These are phyloP conservation scores for Hesperophylax magnus DNA, from an alignment of 1,140 invertebrate species.

Conservation along the genomic window DNA sequence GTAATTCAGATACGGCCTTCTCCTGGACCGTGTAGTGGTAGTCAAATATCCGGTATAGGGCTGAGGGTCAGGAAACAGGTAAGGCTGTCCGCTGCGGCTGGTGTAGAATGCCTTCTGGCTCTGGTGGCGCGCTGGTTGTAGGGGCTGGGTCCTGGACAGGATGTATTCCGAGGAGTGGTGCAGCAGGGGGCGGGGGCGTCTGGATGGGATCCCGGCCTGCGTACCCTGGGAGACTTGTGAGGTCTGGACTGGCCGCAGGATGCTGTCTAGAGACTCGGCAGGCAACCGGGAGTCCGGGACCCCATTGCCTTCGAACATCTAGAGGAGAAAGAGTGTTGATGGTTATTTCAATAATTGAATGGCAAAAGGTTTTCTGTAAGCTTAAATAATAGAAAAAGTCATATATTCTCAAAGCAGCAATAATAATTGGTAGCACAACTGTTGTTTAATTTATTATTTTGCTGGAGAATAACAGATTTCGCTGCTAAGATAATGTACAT, in stretches of 20 bases:
- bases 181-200: conserved; percentile 32
- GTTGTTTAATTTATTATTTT: no score
- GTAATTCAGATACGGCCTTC: conserved; percentile 24
- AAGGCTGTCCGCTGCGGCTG: conserved; percentile 5
- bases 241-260: not conserved
- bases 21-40: conserved; percentile 32
- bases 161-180: conserved; percentile 54
- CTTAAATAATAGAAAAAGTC: no score
- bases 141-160: conserved; percentile 13
- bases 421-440: no score
- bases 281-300: not conserved
- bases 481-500: no score
- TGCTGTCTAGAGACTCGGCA: not conserved
- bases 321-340: not conserved
- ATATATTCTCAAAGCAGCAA: no score
- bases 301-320: conserved; percentile 21
- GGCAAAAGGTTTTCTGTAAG: no score
- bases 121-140: not conserved
- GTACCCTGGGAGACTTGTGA: conserved; percentile 46
- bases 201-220: conserved; percentile 31
- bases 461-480: no score
- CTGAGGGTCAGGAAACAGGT: conserved; percentile 5
- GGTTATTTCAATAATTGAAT: no score
- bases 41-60: conserved; percentile 15
- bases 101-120: conserved; percentile 4